Base-by-base conservation (phyloP, 2,888 invertebrate species). In the Nowickia ferox region DNA sequence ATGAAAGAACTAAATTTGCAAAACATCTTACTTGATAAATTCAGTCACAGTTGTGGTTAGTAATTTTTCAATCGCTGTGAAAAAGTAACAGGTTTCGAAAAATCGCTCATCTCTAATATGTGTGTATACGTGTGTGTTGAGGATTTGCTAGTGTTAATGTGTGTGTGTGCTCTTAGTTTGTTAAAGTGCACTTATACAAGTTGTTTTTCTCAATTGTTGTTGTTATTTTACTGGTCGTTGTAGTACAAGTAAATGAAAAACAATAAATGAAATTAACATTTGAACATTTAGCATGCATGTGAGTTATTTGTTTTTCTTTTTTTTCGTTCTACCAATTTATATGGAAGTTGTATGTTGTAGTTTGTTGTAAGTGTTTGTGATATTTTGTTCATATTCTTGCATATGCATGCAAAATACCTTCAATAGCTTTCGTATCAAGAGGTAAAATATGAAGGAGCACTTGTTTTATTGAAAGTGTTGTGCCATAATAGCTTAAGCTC, bases 201-300 rank as follows among this genome's bases (percentile, higher is more conserved):
- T 72, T 80, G 72, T 51, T 75, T 51, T 75, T 22, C 46, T 68
- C 63, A 51, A 76, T 76, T 53, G 75, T 61, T 30, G 81, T 82
- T 69, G 82, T 76, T 61, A 2, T 82, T 68, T 53, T 57, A 5
- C 30, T 46, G 42, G 40, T 17, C 19, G 30, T 46, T 19, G n/a
- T 65, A 30, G 69, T 69, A 15, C 46, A 46, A 68, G 80, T 57
- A 76, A 80, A 80, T 84, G 75, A 69, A 71, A 79, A 84, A 76
- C 84, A 84, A 84, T 84, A 80, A 80, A 76, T 80, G 84, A 71
- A 84, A 84, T 84, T 84, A 80, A 80, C 80, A 80, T 84, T 80
- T 84, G 80, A 75, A 71, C 75, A 75, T 71, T 71, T 80, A 84
- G 71, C 75, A 80, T 51, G 55, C 40, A 42, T 42, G 40, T 48